These are phyloP conservation scores for Drosophila melanogaster DNA, from an alignment of 1,140 invertebrate genomes.

Conservation along the genomic window DNA sequence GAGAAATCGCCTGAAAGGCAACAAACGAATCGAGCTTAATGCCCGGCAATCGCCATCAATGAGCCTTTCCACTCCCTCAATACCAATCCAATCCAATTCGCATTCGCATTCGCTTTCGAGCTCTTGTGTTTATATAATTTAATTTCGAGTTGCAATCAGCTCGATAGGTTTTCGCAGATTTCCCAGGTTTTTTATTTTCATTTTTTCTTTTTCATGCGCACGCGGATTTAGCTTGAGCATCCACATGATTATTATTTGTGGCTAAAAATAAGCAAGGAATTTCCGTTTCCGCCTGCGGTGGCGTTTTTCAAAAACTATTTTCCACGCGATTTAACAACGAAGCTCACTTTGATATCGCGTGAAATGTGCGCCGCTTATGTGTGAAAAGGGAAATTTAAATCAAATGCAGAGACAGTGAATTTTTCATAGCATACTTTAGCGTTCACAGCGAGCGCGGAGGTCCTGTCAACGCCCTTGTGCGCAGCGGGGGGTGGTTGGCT, in stretches of 20 bases:
- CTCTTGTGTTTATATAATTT: slow-evolving; percentile 78
- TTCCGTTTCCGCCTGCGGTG: slow-evolving; percentile 19
- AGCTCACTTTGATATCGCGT: slow-evolving; percentile 74
- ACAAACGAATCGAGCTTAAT: slow-evolving; percentile 59
- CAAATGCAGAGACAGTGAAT: slow-evolving; percentile 73
- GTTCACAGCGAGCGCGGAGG: slow-evolving; percentile 25
- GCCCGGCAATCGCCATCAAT: slow-evolving; percentile 68
- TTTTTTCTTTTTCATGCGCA: slow-evolving; percentile 18
- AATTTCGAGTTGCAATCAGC: slow-evolving; percentile 76
- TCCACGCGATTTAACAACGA: slow-evolving; percentile 70
- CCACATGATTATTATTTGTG: slow-evolving; percentile 58
- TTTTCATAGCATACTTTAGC: slow-evolving; percentile 75
- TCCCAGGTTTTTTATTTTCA: slow-evolving; percentile 30
- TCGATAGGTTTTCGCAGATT: slow-evolving; percentile 67
- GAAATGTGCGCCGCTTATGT: slow-evolving; percentile 47
- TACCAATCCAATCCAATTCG: slow-evolving; percentile 31
- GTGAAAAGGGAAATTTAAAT: slow-evolving; percentile 73
- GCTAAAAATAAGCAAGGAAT: slow-evolving; percentile 62
- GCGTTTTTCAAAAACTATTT: slow-evolving; percentile 70
- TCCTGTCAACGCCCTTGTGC: slow-evolving; percentile 47
- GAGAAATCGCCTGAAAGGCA: slow-evolving; percentile 43
- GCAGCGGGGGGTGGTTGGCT: not conserved
- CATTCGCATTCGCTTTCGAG: slow-evolving; percentile 41
- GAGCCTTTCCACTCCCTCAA: slow-evolving; percentile 26
- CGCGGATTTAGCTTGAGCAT: slow-evolving; percentile 42